phyloP scores from a whole-genome alignment of 2,888 invertebrate species.

The Apotomis turbidana region DNA sequence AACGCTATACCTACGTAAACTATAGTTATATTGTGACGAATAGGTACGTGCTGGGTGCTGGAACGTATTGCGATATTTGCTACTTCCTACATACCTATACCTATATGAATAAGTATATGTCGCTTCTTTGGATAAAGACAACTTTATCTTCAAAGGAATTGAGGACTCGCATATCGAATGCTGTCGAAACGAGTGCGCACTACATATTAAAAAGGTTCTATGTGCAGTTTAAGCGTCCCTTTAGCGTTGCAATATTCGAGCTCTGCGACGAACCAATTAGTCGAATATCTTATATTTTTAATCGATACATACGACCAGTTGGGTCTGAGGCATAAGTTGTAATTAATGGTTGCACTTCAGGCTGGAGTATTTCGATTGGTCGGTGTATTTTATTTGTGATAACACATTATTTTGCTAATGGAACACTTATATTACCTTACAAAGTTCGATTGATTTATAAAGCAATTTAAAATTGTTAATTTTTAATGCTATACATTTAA shows the following conservation, averaged over 20 bases:
- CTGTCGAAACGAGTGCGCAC: slow-evolving; percentile 56
- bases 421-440: background rate
- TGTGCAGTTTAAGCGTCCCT: background rate
- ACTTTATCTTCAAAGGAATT: slow-evolving; percentile 16
- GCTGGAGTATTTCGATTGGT: slow-evolving; percentile 5
- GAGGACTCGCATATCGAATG: slow-evolving; percentile 4
- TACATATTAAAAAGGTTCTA: slow-evolving; percentile 32
- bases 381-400: slow-evolving; percentile 15
- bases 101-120: too few relatives aligned
- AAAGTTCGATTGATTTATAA: background rate
- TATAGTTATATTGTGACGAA: background rate
- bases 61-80: background rate
- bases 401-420: slow-evolving; percentile 6
- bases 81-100: background rate
- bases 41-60: too few relatives aligned
- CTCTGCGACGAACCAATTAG: background rate
- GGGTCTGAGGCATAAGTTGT: slow-evolving; percentile 41
- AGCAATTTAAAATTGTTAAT: background rate
- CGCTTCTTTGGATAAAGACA: background rate
- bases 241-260: background rate
- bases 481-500: background rate
- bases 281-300: background rate
- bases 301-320: background rate
- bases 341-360: slow-evolving; percentile 65
- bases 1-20: background rate